phyloP scores from a whole-genome alignment of 1,140 invertebrate genomes.

The Hypsibius dujardini region DNA sequence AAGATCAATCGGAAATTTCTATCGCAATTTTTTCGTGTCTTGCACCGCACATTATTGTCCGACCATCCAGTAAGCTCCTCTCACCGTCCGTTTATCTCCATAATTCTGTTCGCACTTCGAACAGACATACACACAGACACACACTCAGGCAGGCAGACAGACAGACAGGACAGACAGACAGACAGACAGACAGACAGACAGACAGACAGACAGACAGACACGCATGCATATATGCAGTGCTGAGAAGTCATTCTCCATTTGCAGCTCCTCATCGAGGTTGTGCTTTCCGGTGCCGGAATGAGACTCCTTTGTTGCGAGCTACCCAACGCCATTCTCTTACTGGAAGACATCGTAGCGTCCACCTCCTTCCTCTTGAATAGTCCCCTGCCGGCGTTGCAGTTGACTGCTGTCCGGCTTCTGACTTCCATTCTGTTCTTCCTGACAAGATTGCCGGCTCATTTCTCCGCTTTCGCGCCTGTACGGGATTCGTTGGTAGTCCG shows the following conservation, averaged over 20 bases:
- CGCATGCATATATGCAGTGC: too few species aligned
- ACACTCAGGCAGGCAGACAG: too few species aligned
- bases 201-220: too few species aligned
- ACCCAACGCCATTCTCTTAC: not conserved
- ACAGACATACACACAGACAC: too few species aligned
- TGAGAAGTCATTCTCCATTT: not conserved
- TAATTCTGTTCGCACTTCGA: too few species aligned
- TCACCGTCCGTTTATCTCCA: too few species aligned
- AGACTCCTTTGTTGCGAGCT: not conserved
- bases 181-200: too few species aligned
- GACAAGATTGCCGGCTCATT: not conserved
- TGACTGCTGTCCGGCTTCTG: not conserved
- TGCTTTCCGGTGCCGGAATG: not conserved
- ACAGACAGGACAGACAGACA: too few species aligned
- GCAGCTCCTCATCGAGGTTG: not conserved
- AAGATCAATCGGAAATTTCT: not conserved
- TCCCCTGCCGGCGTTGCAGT: not conserved
- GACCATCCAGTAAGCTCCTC: not conserved
- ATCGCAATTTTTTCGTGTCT: not conserved
- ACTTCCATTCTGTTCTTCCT: not conserved
- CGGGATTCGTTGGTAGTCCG: not conserved
- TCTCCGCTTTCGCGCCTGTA: not conserved
- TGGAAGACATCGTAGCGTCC: not conserved
- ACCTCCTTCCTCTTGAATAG: not conserved
- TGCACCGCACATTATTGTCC: not conserved